Base-by-base conservation (phyloP, 2,888 invertebrate genomes). In the Cheiracanthium punctorium region DNA sequence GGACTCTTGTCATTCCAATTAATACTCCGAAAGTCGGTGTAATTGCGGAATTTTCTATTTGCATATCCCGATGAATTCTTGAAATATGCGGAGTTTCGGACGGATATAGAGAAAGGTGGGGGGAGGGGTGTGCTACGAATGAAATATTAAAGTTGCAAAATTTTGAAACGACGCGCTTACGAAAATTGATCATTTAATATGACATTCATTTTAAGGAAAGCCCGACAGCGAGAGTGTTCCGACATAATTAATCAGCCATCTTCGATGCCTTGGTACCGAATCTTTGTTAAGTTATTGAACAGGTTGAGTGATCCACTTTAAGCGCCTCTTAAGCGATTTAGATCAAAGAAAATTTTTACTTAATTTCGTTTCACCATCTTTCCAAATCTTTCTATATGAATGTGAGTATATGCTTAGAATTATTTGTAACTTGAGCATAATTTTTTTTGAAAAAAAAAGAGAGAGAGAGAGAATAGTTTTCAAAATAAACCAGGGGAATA, bases 31-130 rank as follows among this genome's bases (percentile, higher is more conserved):
- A 17, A 58, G 20, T 5, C 20, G 58, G 7, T 29, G 71, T 74
- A 81, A 81, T 75, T 81, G 81, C 69, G 69, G 69, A 69, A 69
- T 81, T 75, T 70, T 65, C 48, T 81, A 75, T 81, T 81, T 81
- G 81, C 81, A 81, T 81, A 75, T 77, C 69, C 29, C 28, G 20
- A 37, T 69, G 69, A 69, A 33, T 69, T 69, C 69, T 69, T 69
- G 24, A 69, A 69, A 69, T 69, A 69, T 69, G 37, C n/a, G 32
- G 33, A 69, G 29, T 7, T 64, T 20, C 24, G 14, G 64, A 64
- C 4, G 24, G 64, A 10, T 5, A 24, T n/a, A 64, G 64, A 24
- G 28, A 8, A 12, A 12, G 17, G 48, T 7, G 58, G 58, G 58
- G 24, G 12, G 17, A 17, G 17, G 17, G 58, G 24, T 5, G 58